Evolutionary conservation across 2,888 invertebrate species (phyloP), one percentile per base, ranked within the genome.

Genomic region (Steinernema carpocapsae): DNA sequence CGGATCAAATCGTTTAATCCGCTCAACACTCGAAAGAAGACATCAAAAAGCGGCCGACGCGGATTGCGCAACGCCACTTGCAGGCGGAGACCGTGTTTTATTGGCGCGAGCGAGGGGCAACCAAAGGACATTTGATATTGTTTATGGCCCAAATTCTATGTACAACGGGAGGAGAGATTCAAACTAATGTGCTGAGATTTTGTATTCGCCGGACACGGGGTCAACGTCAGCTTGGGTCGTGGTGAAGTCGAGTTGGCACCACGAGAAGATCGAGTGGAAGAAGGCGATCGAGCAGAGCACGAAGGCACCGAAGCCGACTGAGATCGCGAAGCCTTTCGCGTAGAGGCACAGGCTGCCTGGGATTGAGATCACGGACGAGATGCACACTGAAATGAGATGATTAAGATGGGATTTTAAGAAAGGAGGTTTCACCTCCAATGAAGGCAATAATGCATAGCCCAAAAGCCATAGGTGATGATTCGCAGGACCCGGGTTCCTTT

Each of bases 261-360:
- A 56, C 26, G 56, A 56, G 56, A 56, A 56, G 56, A 56, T 56
- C 56, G 56, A 22, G 56, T 56, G 56, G 56, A 56, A 56, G 56
- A 56, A 56, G 24, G 56, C 56, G 22, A 56, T 14, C 24, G 56
- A 56, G 26, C 56, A 56, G 56, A 56, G 56, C 24, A 56, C 26
- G 56, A 56, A 26, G 7, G 56, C 56, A 12, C 56, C 56, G 17
- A 56, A 10, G 26, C 56, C 56, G 56, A 56, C 56, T 10, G 56
- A 56, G 22, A 56, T 56, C 10, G 56, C 56, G 56, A 56, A 56
- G 22, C 56, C 56, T 26, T 56, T 56, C 19, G 56, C 56, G 56
- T 56, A 56, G n/a, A 56, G 56, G 56, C 56, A 56, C 6, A 56
- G 26, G 26, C 22, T 56, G 22, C 56, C 56, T 22, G 56, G 56